These are phyloP conservation scores for Dryobota labecula DNA, from an alignment of 2,888 invertebrate genomes.

Conservation along the genomic window DNA sequence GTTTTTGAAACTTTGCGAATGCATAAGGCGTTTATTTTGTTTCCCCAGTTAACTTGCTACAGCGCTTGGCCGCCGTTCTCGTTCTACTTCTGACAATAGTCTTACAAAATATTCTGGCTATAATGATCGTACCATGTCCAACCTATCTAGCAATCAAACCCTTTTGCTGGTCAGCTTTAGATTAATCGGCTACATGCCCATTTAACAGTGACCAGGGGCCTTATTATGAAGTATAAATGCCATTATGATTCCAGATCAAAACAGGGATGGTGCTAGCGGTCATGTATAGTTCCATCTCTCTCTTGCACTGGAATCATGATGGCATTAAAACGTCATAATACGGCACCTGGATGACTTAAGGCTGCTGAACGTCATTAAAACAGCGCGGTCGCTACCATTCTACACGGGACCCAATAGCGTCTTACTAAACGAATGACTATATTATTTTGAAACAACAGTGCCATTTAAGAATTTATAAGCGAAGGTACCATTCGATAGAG, in stretches of 20 bases:
- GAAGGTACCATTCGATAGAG: conserved; percentile 13
- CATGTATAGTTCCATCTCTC: no score
- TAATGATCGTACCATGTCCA: background rate
- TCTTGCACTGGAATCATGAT: no score
- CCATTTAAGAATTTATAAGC: conserved; percentile 13
- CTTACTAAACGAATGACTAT: conserved; percentile 3
- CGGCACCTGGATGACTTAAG: background rate
- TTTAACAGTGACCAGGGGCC: background rate
- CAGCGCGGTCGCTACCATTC: background rate
- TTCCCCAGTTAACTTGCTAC: background rate
- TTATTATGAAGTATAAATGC: no score
- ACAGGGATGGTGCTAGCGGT: no score
- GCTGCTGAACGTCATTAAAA: background rate
- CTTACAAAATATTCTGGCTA: background rate
- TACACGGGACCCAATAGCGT: background rate
- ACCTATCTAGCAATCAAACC: background rate
- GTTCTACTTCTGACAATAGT: background rate
- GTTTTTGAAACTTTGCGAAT: background rate
- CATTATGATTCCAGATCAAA: no score
- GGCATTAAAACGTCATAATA: no score
- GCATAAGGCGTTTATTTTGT: background rate
- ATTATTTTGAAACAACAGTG: conserved; percentile 14
- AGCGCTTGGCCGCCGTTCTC: background rate
- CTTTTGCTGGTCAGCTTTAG: background rate
- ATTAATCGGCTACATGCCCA: background rate